Base-by-base conservation (phyloP, 2,888 invertebrate species). In the Dicroscelio sp. region DNA sequence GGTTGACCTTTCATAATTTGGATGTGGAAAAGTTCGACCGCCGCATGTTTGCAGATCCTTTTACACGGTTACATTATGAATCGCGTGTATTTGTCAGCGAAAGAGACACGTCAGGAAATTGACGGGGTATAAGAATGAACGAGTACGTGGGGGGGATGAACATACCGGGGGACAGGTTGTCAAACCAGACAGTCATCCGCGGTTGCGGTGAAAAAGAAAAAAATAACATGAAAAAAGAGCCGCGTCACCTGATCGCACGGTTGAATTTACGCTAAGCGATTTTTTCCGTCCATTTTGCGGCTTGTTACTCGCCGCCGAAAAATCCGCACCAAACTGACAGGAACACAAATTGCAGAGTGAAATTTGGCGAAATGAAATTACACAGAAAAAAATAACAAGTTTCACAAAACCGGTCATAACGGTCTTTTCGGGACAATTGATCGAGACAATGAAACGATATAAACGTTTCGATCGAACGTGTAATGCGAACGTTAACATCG, bases 121-220 rank as follows among this genome's bases (percentile, higher is more conserved):
- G 73, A 75, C 65, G 84, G 63, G 27, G 65, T 75, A 63, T 80
- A 38, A 60, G 73, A 80, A 80, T 79, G 60, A 79, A 73, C 73
- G 71, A 60, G 82, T 76, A 82, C 33, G 82, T 87, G 69, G 87
- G 87, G 82, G 87, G 82, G 31, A 76, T 65, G 23, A 58, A 30
- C 27, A 30, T 63, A 27, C 63, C 20, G 73, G 25, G 75, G 27
- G 58, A 87, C 80, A 87, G 67, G 87, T 82, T 87, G 82, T 80
- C 80, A 87, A 87, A 87, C 82, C 67, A 67, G 82, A 78, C 69
- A 87, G 87, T 87, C 82, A 87, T 87, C 82, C 73, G 58, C 58
- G 80, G 73, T 87, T 80, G 65, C 73, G 52, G 52, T 23, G n/a
- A n/a, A n/a, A n/a, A n/a, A 38, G 38, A 38, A 38, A 71, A 30